These are phyloP conservation scores for Stegophylla sp. DNA, from an alignment of 2,888 invertebrate species.

Conservation along the genomic window DNA sequence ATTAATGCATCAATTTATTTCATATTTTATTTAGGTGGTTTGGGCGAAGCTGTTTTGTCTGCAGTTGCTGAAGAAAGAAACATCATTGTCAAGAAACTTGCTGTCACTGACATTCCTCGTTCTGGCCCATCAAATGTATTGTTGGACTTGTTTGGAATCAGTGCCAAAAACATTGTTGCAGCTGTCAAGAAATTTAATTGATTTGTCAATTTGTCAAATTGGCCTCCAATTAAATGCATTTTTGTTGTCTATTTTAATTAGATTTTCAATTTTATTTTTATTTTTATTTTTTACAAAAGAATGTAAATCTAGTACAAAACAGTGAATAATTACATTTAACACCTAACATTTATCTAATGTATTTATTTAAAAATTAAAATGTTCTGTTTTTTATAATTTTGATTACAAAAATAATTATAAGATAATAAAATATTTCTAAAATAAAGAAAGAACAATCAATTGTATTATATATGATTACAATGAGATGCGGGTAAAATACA, in stretches of 20 bases:
- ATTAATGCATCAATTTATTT: slow-evolving; percentile 21
- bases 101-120: slow-evolving; percentile 83
- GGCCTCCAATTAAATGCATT: neutral
- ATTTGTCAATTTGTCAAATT: neutral
- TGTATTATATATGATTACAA: too few species aligned
- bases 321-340: too few species aligned
- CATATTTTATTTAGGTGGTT: slow-evolving; percentile 73
- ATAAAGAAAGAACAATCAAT: too few species aligned
- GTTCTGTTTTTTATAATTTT: too few species aligned
- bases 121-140: slow-evolving; percentile 89
- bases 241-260: neutral
- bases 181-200: slow-evolving; percentile 47
- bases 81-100: slow-evolving; percentile 79
- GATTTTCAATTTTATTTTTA: neutral
- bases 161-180: slow-evolving; percentile 76
- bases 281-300: neutral
- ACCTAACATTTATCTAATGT: too few species aligned
- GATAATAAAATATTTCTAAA: too few species aligned
- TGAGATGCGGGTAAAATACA: too few species aligned
- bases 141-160: slow-evolving; percentile 88
- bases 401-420: too few species aligned
- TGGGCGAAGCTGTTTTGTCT: slow-evolving; percentile 92
- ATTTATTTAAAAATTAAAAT: too few species aligned
- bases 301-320: too few species aligned
- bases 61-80: slow-evolving; percentile 78